phyloP scores from a whole-genome alignment of 2,797 vertebrate species.

The Hippopotamyrus pictus region DNA sequence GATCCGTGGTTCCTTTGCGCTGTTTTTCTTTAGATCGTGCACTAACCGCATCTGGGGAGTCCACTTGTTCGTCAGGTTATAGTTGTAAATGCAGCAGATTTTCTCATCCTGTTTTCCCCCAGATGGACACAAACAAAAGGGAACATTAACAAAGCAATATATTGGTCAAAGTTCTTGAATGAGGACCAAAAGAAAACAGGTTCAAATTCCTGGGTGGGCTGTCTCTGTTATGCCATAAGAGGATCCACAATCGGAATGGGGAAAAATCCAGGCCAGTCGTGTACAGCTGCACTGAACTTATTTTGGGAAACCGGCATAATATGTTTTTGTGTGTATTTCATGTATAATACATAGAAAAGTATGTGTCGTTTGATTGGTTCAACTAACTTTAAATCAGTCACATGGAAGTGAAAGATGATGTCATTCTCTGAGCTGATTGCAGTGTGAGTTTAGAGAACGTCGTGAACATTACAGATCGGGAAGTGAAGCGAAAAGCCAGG shows the following conservation, averaged over 20 bases:
- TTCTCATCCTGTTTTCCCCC: conserved; percentile 9
- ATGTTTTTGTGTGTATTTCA: neutral
- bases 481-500: conserved; percentile 6
- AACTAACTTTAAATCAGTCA: neutral
- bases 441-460: neutral
- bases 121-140: conserved; percentile 25
- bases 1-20: neutral
- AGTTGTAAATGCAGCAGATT: conserved; percentile 14
- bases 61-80: conserved; percentile 28
- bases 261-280: neutral
- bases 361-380: neutral
- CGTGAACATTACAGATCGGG: neutral
- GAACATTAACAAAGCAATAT: conserved; percentile 35
- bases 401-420: conserved; percentile 4
- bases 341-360: neutral
- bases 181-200: neutral
- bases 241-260: neutral
- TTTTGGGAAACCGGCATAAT: neutral
- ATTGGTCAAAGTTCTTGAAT: conserved; percentile 15
- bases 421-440: conserved; percentile 21
- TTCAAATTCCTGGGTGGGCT: neutral
- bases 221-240: neutral
- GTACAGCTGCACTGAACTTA: neutral
- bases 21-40: neutral
- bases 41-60: neutral